Base-by-base conservation (phyloP, 2,888 invertebrate genomes). In the Belgica antarctica region DNA sequence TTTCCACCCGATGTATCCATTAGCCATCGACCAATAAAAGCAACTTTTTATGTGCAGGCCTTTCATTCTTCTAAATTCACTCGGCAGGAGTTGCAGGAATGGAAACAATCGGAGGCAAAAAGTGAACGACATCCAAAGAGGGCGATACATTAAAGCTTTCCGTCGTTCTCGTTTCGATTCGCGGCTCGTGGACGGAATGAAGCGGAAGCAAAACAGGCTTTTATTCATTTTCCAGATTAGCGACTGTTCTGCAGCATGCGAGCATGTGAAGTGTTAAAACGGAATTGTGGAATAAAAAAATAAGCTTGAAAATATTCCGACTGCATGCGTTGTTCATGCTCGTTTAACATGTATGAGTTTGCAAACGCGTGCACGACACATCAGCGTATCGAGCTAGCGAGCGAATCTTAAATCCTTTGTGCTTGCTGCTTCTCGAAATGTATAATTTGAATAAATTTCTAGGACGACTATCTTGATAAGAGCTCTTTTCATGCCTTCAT, bases 241-340 rank as follows among this genome's bases (percentile, higher is more conserved):
- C 34, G 34, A 34, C 7, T 12, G 34, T 12, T 34, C 12, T 34
- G 7, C 34, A 34, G 12, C 34, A 12, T 8, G 34, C 34, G 12
- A 34, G 34, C 41, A n/a, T 41, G 3, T 41, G n/a, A 15, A 41
- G 41, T 41, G 41, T 41, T 41, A n/a, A 15, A 41, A 41, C 28
- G 59, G 31, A 62, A 17, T 28, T 62, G 62, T 36, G 62, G 17
- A 62, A 62, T 34, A 62, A 62, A 62, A 62, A 28, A 61, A 61
- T 27, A 61, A 27, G 25, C 61, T 19, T 25, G 61, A 61, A 62
- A 34, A 62, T 41, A 41, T 62, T 62, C 62, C 28, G 34, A 22
- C 19, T 62, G 34, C 62, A 62, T 31, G 62, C 31, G 34, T 31
- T 15, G 34, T 62, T 34, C 19, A 31, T 62, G 28, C 34, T 62